Evolutionary conservation across 1,140 invertebrate genomes (phyloP).

Genomic region (Drosophila mayri): DNA sequence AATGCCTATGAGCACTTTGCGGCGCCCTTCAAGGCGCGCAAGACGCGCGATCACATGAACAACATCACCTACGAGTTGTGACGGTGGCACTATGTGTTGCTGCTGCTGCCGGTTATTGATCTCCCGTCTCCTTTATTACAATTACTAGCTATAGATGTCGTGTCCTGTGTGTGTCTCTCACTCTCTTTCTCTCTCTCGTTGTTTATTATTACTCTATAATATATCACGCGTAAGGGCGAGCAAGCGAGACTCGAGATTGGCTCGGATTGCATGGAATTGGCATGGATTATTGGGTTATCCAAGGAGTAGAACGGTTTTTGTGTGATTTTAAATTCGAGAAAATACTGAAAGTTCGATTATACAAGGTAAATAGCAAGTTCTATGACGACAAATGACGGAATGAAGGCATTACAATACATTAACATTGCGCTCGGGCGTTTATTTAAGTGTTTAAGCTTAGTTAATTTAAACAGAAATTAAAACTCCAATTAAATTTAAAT

Average conservation of each 20-base stretch:
- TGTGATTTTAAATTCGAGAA: conserved; percentile 76
- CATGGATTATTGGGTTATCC: conserved; percentile 20
- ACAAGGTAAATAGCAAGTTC: conserved; percentile 31
- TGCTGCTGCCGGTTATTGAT: conserved; percentile 68
- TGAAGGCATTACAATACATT: conserved; percentile 52
- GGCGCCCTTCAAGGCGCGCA: conserved; percentile 76
- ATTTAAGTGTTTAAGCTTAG: conserved; percentile 80
- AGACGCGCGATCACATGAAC: conserved; percentile 82
- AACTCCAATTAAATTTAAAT: conserved; percentile 82
- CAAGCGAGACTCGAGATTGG: conserved; percentile 36
- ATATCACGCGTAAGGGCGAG: conserved; percentile 37
- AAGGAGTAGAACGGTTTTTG: conserved; percentile 76
- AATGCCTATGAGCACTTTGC: conserved; percentile 81
- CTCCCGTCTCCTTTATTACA: conserved; percentile 78
- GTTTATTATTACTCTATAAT: conserved; percentile 60
- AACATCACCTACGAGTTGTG: conserved; percentile 85
- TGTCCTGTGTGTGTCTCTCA: conserved; percentile 60
- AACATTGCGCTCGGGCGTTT: conserved; percentile 64
- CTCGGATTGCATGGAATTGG: conserved; percentile 25
- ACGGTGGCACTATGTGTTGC: conserved; percentile 67
- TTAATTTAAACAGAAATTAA: conserved; percentile 76
- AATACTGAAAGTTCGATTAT: conserved; percentile 52
- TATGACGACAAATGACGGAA: conserved; percentile 15
- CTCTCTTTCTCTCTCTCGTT: conserved; percentile 55
- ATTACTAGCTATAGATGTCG: conserved; percentile 75